These are phyloP conservation scores for Microplitis manilae DNA, from an alignment of 2,888 invertebrate genomes.

Conservation along the genomic window DNA sequence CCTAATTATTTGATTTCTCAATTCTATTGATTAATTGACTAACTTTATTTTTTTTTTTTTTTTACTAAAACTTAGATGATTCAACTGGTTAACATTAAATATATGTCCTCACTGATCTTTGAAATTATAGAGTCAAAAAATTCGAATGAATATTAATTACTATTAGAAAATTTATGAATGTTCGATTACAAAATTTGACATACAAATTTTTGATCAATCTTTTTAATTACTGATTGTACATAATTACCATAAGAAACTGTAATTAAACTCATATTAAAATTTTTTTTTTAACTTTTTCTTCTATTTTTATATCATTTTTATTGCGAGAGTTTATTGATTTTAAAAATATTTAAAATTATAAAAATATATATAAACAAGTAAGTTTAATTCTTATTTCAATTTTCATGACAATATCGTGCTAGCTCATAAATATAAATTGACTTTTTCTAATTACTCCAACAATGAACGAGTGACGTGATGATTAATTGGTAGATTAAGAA, in stretches of 20 bases:
- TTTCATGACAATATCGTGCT: constrained; percentile 8
- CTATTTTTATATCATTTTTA: not conserved
- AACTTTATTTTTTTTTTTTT: not conserved
- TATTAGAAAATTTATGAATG: no score
- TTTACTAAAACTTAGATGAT: not conserved
- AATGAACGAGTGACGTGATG: constrained; percentile 37
- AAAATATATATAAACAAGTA: constrained; percentile 15
- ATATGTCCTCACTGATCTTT: no score
- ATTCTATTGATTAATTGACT: not conserved
- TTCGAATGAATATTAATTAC: no score
- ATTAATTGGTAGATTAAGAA: constrained; percentile 40
- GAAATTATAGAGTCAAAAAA: no score
- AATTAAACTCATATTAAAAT: no score
- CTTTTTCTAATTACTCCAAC: constrained; percentile 62
- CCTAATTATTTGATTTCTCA: constrained; percentile 35
- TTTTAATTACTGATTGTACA: no score
- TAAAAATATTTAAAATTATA: not conserved
- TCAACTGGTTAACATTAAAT: no score
- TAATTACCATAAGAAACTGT: no score
- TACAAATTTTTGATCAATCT: no score
- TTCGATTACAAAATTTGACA: no score
- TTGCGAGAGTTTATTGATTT: not conserved
- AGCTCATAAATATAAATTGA: constrained; percentile 69
- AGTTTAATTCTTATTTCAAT: not conserved
- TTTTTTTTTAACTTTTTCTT: no score